phyloP scores from a whole-genome alignment of 2,113 vertebrate species.

The Panthera tigris region DNA sequence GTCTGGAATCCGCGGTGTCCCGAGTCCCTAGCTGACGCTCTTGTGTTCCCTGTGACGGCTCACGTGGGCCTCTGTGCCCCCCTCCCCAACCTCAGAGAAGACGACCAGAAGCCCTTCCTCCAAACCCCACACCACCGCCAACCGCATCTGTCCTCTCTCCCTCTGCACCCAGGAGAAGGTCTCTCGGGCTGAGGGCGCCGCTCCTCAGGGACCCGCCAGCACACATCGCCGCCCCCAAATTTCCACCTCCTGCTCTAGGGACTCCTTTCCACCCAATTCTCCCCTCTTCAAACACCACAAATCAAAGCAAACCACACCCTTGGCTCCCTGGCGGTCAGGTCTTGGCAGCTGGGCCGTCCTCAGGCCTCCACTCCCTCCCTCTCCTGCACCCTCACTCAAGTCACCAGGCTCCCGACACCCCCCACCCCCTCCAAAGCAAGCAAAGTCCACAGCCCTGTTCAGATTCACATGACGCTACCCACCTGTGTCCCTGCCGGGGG shows the following conservation, averaged over 20 bases:
- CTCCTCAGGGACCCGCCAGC: neutral
- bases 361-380: neutral
- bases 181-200: neutral
- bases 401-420: neutral
- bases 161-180: neutral
- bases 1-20: neutral
- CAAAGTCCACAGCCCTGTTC: neutral
- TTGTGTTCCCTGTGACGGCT: neutral
- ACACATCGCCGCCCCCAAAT: neutral
- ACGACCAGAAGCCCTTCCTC: neutral
- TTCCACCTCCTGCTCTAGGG: neutral
- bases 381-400: neutral
- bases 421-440: neutral
- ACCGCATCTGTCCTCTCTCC: neutral
- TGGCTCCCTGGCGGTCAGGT: neutral
- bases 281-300: neutral
- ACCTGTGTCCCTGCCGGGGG: constrained; percentile 90
- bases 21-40: neutral
- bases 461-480: neutral
- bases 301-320: neutral
- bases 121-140: neutral
- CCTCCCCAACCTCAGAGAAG: neutral
- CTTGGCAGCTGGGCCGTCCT: neutral
- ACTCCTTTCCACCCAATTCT: neutral
- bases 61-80: accelerated